Evolutionary conservation across 1,140 invertebrate genomes (phyloP).

Genomic region (Holotrichia oblita): DNA sequence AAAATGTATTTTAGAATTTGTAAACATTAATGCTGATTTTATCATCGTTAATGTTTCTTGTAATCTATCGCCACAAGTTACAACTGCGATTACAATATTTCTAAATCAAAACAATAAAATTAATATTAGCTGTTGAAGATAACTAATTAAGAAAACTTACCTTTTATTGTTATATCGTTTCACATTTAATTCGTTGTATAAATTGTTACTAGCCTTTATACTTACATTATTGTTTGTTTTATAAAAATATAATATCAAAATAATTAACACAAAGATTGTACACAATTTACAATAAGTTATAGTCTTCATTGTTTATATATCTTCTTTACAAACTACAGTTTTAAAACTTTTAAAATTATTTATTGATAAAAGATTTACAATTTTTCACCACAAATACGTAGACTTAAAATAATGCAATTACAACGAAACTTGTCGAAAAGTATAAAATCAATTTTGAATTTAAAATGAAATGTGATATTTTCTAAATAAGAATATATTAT

Average conservation of each 20-base stretch:
- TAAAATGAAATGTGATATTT: too few relatives aligned
- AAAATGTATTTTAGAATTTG: conserved; percentile 73
- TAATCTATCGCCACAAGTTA: conserved; percentile 75
- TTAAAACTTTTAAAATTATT: conserved; percentile 15
- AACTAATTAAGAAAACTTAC: not conserved
- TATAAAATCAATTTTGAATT: too few relatives aligned
- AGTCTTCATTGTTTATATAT: conserved; percentile 21
- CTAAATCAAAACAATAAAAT: conserved; percentile 50
- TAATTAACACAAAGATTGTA: not conserved
- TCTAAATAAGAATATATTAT: too few relatives aligned
- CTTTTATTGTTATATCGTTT: conserved; percentile 23
- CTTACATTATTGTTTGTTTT: not conserved
- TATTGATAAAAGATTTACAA: conserved; percentile 65
- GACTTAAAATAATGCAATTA: not conserved
- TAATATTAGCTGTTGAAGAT: not conserved
- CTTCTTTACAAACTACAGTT: not conserved
- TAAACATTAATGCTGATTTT: conserved; percentile 87
- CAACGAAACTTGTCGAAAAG: too few relatives aligned
- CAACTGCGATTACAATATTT: conserved; percentile 67
- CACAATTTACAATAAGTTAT: conserved; percentile 29
- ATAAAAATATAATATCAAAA: conserved; percentile 34
- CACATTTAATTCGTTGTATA: conserved; percentile 3
- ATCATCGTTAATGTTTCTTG: conserved; percentile 84
- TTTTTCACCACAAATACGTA: not conserved
- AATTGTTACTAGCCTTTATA: not conserved